Evolutionary conservation across 2,797 vertebrate species (phyloP).

Genomic region (Brachyalestes nurse): DNA sequence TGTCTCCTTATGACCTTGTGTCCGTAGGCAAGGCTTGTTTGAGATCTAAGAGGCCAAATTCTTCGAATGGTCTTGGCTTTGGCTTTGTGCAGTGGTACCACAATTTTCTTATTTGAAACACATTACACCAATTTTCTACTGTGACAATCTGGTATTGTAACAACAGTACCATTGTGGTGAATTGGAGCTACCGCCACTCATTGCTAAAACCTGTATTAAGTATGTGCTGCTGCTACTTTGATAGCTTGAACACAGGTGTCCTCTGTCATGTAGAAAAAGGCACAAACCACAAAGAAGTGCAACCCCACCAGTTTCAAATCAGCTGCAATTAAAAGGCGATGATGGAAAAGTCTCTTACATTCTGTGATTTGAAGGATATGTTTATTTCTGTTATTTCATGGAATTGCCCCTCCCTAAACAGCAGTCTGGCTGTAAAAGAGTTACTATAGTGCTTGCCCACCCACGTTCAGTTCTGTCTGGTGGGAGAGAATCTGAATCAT

Average conservation of each 20-base stretch:
- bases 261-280: conserved; percentile 42
- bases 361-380: conserved; percentile 35
- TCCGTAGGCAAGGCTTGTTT: conserved; percentile 53
- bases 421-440: conserved; percentile 26
- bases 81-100: conserved; percentile 1
- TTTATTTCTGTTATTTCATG: conserved; percentile 46
- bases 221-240: conserved; percentile 10
- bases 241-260: conserved; percentile 42
- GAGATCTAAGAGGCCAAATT: conserved; percentile 42
- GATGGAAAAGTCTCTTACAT: conserved; percentile 38
- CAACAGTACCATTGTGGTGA: neutral
- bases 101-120: conserved; percentile 4
- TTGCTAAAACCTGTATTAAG: conserved; percentile 24
- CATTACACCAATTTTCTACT: neutral
- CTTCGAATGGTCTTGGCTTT: conserved; percentile 11
- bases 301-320: conserved; percentile 34
- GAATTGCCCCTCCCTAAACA: conserved; percentile 39
- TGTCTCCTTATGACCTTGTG: conserved; percentile 47
- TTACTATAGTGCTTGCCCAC: conserved; percentile 44
- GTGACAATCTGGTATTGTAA: neutral
- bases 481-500: conserved; percentile 32
- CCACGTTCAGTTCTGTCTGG: conserved; percentile 44
- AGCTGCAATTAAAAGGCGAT: conserved; percentile 51
- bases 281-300: conserved; percentile 13
- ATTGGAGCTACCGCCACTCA: neutral